These are phyloP conservation scores for Thecophora atra DNA, from an alignment of 2,888 invertebrate genomes.

Conservation along the genomic window DNA sequence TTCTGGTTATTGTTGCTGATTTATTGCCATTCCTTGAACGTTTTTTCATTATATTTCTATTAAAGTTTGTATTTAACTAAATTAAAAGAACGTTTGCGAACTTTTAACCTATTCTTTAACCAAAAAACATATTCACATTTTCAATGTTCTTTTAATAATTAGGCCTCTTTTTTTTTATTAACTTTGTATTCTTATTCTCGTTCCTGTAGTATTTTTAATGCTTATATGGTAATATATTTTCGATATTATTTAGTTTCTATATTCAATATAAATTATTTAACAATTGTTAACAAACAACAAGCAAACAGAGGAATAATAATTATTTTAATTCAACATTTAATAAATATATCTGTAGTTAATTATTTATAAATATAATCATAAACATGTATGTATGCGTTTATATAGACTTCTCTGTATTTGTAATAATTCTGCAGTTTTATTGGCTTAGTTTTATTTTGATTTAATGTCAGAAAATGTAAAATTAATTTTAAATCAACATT, in stretches of 20 bases:
- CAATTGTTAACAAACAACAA: constrained; percentile 38
- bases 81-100: not conserved
- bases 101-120: not conserved
- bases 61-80: not conserved
- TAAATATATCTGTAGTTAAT: too few species aligned
- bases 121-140: too few species aligned
- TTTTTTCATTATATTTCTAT: too few species aligned
- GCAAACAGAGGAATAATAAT: constrained; percentile 26
- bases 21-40: not conserved
- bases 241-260: not conserved
- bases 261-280: constrained; percentile 34
- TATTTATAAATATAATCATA: constrained; percentile 16
- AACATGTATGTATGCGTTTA: not conserved
- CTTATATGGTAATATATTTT: constrained; percentile 8
- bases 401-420: constrained; percentile 4
- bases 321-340: constrained; percentile 23
- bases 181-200: not conserved
- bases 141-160: too few species aligned
- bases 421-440: not conserved
- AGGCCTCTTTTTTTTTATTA: too few species aligned
- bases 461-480: too few species aligned
- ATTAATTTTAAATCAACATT: too few species aligned
- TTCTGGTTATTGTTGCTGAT: not conserved
- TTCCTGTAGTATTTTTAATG: constrained; percentile 4
- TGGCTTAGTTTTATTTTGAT: too few species aligned